phyloP scores from a whole-genome alignment of 2,888 invertebrate genomes.

The Altica lythri region DNA sequence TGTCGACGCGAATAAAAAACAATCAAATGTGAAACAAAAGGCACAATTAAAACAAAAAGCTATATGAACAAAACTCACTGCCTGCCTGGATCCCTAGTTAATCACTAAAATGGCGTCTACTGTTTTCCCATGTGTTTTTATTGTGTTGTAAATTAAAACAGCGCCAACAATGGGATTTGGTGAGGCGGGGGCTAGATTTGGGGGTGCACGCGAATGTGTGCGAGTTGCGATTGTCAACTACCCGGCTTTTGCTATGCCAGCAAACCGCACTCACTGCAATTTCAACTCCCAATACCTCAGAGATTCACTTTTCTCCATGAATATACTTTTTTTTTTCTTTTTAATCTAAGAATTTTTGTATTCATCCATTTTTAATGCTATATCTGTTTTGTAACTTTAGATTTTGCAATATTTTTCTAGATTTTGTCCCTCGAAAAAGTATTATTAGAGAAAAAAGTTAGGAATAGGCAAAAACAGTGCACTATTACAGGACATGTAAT shows the following conservation, averaged over 20 bases:
- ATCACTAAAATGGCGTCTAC: constrained; percentile 61
- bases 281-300: constrained; percentile 51
- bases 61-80: constrained; percentile 56
- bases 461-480: no score
- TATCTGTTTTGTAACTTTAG: neutral
- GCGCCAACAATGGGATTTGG: constrained; percentile 55
- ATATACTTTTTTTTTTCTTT: constrained; percentile 24
- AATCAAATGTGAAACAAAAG: constrained; percentile 54
- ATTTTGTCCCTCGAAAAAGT: no score
- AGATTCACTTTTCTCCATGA: constrained; percentile 40
- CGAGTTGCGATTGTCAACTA: constrained; percentile 50
- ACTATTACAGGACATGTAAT: no score
- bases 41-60: constrained; percentile 59
- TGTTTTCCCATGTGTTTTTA: constrained; percentile 61
- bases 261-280: constrained; percentile 48
- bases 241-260: constrained; percentile 27
- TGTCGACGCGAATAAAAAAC: constrained; percentile 53
- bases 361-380: no score
- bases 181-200: constrained; percentile 47
- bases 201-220: constrained; percentile 53
- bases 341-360: no score
- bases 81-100: constrained; percentile 58
- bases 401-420: neutral
- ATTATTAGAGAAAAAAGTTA: no score
- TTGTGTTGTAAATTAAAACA: constrained; percentile 60